These are phyloP conservation scores for Zalophus californianus DNA, from an alignment of 2,797 vertebrate species.

Conservation along the genomic window DNA sequence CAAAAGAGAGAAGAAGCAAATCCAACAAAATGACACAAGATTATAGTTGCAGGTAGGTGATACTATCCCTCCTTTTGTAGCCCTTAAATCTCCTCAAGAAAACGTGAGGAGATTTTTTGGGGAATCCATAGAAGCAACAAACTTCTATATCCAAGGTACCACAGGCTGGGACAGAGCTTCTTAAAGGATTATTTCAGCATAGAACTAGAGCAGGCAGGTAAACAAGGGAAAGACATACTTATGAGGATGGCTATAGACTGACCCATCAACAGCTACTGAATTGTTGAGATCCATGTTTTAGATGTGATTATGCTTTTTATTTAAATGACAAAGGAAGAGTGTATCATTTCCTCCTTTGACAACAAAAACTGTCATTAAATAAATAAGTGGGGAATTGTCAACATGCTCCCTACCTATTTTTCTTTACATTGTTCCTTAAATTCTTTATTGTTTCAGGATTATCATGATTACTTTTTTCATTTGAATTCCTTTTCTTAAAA, in stretches of 20 bases:
- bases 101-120: not conserved
- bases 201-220: not conserved
- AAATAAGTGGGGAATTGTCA: not conserved
- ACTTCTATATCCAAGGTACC: not conserved
- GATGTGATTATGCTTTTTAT: not conserved
- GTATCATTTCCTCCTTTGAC: not conserved
- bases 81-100: constrained; percentile 14
- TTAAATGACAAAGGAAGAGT: constrained; percentile 1
- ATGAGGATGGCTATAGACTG: not conserved
- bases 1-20: not conserved
- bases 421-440: not conserved
- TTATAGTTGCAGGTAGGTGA: not conserved
- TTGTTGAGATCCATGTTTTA: not conserved
- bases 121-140: not conserved
- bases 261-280: not conserved
- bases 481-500: not conserved
- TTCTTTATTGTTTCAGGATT: not conserved
- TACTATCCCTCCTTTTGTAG: not conserved
- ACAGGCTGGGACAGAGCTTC: not conserved
- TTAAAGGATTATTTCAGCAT: not conserved
- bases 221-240: not conserved
- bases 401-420: not conserved
- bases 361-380: constrained; percentile 40
- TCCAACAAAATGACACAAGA: not conserved
- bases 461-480: not conserved